Evolutionary conservation across 2,888 invertebrate species (phyloP), one percentile per base, ranked within the genome.

Genomic region (Prenolepis imparis): DNA sequence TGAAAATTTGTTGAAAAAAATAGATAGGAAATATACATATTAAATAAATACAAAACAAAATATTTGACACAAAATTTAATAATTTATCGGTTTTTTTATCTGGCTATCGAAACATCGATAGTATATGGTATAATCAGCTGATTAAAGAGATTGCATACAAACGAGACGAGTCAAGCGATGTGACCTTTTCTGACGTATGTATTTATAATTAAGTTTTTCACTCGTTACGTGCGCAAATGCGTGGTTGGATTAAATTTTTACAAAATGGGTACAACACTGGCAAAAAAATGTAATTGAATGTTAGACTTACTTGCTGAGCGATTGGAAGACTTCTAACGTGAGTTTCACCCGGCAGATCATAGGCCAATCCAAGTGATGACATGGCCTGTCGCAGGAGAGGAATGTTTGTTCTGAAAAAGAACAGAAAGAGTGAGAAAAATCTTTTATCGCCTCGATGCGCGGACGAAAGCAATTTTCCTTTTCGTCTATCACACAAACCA

Each of bases 281-380:
- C 2, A n/a, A n/a, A 52, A n/a, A 55, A 39, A 18, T 0, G 3
- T 6, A 55, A 1, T 24, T 70, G 36, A 66, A 24, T 39, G 15
- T 41, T 21, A 32, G n/a, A 95, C 96, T 95, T 95, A 97, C 97
- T 96, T 96, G 95, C 96, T 96, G 88, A 96, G 95, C 5, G 97
- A 96, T 93, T 96, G 96, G 93, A 97, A 97, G 88, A 96, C 96
- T 95, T 97, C 98, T 82, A 98, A 95, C 63, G 96, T 96, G 89
- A 98, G 95, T 95, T 97, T 97, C 86, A 97, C 96, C 83, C 97
- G 95, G 94, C 98, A 98, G 91, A 97, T 97, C 97, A 97, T 97
- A 3, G 97, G 97, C 96, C 97, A 97, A 92, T 97, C 97, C 85
- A 97, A 95, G 87, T 97, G 97, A 91, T 97, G 96, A 94, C 98